Evolutionary conservation across 2,113 vertebrate genomes (phyloP).

Genomic region (Sorex araneus): DNA sequence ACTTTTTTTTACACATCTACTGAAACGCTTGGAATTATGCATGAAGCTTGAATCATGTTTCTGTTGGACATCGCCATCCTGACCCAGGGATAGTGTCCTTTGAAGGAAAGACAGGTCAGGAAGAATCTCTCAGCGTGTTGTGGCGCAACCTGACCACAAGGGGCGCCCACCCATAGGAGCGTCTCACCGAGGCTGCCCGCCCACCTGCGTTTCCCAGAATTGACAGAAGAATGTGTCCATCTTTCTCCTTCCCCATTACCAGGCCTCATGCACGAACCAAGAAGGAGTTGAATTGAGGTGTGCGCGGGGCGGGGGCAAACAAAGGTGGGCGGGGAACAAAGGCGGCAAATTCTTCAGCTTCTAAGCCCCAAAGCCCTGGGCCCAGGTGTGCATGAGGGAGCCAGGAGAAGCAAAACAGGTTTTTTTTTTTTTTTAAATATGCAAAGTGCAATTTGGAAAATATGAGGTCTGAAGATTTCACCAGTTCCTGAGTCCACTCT

Average conservation of each 20-base stretch:
- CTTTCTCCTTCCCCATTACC: not conserved
- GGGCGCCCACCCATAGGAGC: not conserved
- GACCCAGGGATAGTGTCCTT: not conserved
- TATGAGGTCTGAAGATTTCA: not conserved
- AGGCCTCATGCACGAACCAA: not conserved
- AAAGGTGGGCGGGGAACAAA: slow-evolving; percentile 15
- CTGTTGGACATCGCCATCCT: not conserved
- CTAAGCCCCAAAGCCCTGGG: not conserved
- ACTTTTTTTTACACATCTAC: not conserved
- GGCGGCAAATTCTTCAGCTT: not conserved
- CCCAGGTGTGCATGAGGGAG: not conserved
- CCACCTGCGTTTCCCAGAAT: too few species aligned
- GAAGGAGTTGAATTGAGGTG: too few species aligned
- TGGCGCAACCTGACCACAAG: not conserved
- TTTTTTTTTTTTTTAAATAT: slow-evolving; percentile 15
- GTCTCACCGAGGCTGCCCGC: not conserved
- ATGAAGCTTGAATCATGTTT: not conserved
- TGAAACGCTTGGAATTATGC: not conserved
- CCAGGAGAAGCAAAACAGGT: not conserved
- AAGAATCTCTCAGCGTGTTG: not conserved
- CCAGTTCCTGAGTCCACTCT: too few species aligned
- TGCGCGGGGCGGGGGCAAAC: not conserved
- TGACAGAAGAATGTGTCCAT: too few species aligned
- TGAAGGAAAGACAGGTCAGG: not conserved
- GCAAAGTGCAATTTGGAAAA: not conserved